Evolutionary conservation across 1,140 invertebrate genomes (phyloP).

Genomic region (Danaus plexippus): DNA sequence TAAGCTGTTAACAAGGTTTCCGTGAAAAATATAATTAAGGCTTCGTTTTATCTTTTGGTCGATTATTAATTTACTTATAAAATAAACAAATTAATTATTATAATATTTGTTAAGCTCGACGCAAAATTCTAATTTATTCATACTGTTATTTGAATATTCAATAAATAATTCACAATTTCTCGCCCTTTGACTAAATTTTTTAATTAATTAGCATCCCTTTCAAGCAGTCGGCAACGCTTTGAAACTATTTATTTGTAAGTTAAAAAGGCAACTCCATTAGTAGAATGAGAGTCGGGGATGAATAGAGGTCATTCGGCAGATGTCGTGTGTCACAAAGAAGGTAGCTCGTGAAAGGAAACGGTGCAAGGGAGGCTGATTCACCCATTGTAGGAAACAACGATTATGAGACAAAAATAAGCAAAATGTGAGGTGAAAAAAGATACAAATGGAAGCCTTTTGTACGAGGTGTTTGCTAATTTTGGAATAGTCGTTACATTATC

Average conservation of each 20-base stretch:
- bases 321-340: slow-evolving; percentile 57
- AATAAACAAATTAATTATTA: too few relatives aligned
- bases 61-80: too few relatives aligned
- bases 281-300: slow-evolving; percentile 59
- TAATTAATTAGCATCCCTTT: slow-evolving; percentile 60
- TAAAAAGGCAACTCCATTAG: slow-evolving; percentile 67
- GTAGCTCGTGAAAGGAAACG: slow-evolving; percentile 30
- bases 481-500: too few relatives aligned
- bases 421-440: slow-evolving; percentile 9
- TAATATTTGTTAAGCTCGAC: too few relatives aligned
- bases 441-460: neutral
- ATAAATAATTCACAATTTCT: slow-evolving; percentile 27
- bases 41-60: too few relatives aligned
- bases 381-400: slow-evolving; percentile 19
- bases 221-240: slow-evolving; percentile 38
- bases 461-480: neutral
- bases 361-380: slow-evolving; percentile 17
- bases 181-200: slow-evolving; percentile 28
- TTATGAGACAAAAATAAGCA: slow-evolving; percentile 17
- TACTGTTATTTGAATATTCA: slow-evolving; percentile 7
- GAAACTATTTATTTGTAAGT: slow-evolving; percentile 64
- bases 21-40: too few relatives aligned
- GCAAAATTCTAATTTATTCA: too few relatives aligned
- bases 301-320: slow-evolving; percentile 63
- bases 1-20: too few relatives aligned